Evolutionary conservation across 2,113 vertebrate genomes (phyloP).

Genomic region (Clarias macrocephalus): DNA sequence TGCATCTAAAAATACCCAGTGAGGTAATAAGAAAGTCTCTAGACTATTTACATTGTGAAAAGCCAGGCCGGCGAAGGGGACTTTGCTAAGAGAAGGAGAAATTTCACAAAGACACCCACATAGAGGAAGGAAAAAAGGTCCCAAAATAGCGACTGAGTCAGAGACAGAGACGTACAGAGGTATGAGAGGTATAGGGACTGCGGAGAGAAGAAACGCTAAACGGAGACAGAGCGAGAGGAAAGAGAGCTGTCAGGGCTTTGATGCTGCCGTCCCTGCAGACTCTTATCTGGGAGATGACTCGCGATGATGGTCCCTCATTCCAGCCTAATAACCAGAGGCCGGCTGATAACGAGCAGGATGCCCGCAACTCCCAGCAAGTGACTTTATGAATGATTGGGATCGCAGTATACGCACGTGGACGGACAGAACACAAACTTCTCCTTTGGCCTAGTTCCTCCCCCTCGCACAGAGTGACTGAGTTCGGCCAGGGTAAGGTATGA

Average conservation of each 20-base stretch:
- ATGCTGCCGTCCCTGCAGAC: conserved; percentile 38
- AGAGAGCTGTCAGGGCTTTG: conserved; percentile 42
- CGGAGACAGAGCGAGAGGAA: conserved; percentile 30
- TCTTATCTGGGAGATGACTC: conserved; percentile 45
- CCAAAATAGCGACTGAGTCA: not conserved
- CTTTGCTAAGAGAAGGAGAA: conserved; percentile 57
- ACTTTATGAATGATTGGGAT: conserved; percentile 76
- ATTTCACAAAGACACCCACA: conserved; percentile 19
- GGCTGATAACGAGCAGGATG: conserved; percentile 48
- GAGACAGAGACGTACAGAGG: conserved; percentile 4
- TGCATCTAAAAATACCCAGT: conserved; percentile 74
- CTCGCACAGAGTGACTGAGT: not conserved
- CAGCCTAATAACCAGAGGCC: conserved; percentile 42
- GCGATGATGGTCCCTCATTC: conserved; percentile 47
- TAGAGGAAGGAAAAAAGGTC: not conserved
- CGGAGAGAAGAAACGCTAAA: not conserved
- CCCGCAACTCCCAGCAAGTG: conserved; percentile 47
- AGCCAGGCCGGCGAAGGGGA: conserved; percentile 55
- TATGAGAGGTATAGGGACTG: not conserved
- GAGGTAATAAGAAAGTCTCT: conserved; percentile 73
- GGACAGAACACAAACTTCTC: conserved; percentile 53
- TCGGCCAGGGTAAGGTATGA: conserved; percentile 4
- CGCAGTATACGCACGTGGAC: conserved; percentile 63
- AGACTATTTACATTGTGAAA: conserved; percentile 74
- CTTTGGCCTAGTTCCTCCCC: conserved; percentile 44